These are phyloP conservation scores for Crematogaster levior DNA, from an alignment of 2,888 invertebrate genomes.

Conservation along the genomic window DNA sequence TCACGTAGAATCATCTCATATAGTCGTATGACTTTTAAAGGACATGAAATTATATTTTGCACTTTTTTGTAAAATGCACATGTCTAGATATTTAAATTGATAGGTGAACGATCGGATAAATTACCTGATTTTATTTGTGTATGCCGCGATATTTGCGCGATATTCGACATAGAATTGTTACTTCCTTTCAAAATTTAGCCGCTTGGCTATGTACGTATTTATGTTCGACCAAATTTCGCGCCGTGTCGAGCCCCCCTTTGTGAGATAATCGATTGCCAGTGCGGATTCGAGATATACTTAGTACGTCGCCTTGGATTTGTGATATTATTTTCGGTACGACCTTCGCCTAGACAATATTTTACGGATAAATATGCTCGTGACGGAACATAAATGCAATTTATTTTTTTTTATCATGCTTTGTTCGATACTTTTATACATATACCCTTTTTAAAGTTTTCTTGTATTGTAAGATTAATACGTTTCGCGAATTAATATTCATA, in stretches of 20 bases:
- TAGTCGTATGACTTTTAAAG: background rate
- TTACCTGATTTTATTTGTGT: background rate
- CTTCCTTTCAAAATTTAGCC: background rate
- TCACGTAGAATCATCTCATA: background rate
- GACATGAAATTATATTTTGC: too few relatives aligned
- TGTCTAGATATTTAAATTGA: background rate
- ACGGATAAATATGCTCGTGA: background rate
- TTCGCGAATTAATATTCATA: background rate
- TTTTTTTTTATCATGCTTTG: background rate
- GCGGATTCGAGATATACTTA: constrained; percentile 5
- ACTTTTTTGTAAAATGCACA: background rate
- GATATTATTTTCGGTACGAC: constrained; percentile 29
- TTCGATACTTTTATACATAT: background rate
- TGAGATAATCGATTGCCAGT: constrained; percentile 29
- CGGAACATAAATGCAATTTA: background rate
- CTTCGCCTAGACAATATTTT: constrained; percentile 1
- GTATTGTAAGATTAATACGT: background rate
- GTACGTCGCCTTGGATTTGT: constrained; percentile 13
- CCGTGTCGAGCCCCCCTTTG: background rate
- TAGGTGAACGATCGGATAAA: background rate
- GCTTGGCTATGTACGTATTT: background rate
- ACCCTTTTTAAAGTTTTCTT: background rate
- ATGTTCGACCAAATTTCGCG: constrained; percentile 9
- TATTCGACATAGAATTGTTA: background rate
- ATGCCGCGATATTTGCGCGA: background rate